phyloP scores from a whole-genome alignment of 1,140 invertebrate genomes.

The Lepidurus apus region DNA sequence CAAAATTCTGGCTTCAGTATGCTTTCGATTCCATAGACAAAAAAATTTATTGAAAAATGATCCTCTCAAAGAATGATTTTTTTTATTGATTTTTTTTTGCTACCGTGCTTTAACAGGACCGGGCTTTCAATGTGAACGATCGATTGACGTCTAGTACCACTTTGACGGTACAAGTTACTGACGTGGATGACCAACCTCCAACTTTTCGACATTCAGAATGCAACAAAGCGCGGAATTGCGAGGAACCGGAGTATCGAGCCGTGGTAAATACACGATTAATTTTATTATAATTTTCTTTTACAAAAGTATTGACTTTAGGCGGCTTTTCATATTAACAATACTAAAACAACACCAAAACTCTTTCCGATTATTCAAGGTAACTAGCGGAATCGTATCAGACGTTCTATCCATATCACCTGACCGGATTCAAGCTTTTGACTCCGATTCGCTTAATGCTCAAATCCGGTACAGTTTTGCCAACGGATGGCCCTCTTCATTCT shows the following conservation, averaged over 20 bases:
- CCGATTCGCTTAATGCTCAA: slow-evolving; percentile 71
- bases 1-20: slow-evolving; percentile 78
- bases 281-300: slow-evolving; percentile 61
- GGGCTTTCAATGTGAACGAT: slow-evolving; percentile 65
- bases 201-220: slow-evolving; percentile 42
- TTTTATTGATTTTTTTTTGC: background rate
- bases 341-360: background rate
- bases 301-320: no score
- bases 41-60: background rate
- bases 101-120: slow-evolving; percentile 56
- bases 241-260: slow-evolving; percentile 25
- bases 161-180: slow-evolving; percentile 74
- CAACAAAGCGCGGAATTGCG: background rate
- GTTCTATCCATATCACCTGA: slow-evolving; percentile 76
- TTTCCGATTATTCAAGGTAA: slow-evolving; percentile 52
- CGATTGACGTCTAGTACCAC: slow-evolving; percentile 75
- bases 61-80: background rate
- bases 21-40: background rate
- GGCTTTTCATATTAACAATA: no score
- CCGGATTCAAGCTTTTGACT: slow-evolving; percentile 79
- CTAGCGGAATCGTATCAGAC: slow-evolving; percentile 70
- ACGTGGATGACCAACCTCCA: slow-evolving; percentile 83
- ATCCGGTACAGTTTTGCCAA: slow-evolving; percentile 75
- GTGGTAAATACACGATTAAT: slow-evolving; percentile 36
- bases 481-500: slow-evolving; percentile 66